Base-by-base conservation (phyloP, 2,888 invertebrate genomes). In the Melolontha melolontha region DNA sequence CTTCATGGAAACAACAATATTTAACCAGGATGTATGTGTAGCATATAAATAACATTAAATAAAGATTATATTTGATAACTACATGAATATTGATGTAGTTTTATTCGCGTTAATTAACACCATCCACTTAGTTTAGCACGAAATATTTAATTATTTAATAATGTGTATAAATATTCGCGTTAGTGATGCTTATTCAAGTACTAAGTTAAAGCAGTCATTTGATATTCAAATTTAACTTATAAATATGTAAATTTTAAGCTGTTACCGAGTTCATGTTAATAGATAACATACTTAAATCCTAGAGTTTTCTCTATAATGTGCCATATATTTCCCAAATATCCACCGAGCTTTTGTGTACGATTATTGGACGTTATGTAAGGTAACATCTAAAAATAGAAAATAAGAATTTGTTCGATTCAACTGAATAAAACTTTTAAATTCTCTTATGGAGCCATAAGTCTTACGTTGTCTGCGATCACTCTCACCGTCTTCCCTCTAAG, bases 271-370 rank as follows among this genome's bases (percentile, higher is more conserved):
- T 47, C 12, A 17, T 14, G 40, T 8, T 16, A 66, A 66, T 22
- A 22, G 12, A n/a, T 41, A 14, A 49, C 74, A 75, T 75, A 84
- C 84, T 76, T 81, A 74, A 85, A 83, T 69, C 80, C 77, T 2
- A 83, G 70, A 16, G 75, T 69, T 10, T 80, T 74, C 66, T 82
- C 78, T 6, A 84, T 73, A 54, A 78, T 80, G 10, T 75, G 78
- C 85, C 85, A 85, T 27, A 80, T 76, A 54, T 84, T 82, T 1
- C 84, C 84, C 14, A 84, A 75, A 72, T 79, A 84, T 54, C 84
- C 84, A 12, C 79, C 79, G 8, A 84, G 70, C 39, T 59, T 68
- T 1, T 75, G 75, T 12, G 79, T 75, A 68, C 71, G 70, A 34
- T 77, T 74, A n/a, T 73, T 70, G n/a, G 76, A 73, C 22, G 76